Base-by-base conservation (phyloP, 2,888 invertebrate species). In the Tanypteryx hageni region DNA sequence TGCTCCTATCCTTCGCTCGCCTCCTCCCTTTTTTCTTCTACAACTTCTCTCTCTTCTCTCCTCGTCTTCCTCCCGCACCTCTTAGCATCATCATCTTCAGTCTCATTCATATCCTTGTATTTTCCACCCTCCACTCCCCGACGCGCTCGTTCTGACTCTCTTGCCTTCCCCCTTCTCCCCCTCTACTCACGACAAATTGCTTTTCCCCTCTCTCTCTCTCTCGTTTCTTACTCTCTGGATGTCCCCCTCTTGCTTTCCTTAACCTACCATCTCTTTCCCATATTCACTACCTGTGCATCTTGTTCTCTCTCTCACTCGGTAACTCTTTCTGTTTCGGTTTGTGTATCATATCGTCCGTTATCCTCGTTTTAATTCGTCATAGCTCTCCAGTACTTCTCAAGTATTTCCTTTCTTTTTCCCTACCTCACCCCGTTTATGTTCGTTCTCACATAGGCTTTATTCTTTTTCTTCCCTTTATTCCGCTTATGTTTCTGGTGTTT, bases 111-210 rank as follows among this genome's bases (percentile, higher is more conserved):
- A 56, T 61, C 64, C 64, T 89, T 64, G 64, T 44, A 27, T 89
- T 89, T 89, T 56, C 89, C 89, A 68, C 64, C 68, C 64, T 44
- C 44, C 16, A 18, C 44, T 89, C 59, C 61, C 44, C 61, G 13
- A 44, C 59, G 11, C 89, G 16, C 31, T 10, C 10, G 59, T 10
- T 64, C 44, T 58, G 64, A 44, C 89, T 64, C n/a, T 44, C 44
- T 31, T 31, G 27, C 86, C 83, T 44, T 83, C 83, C 56, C 83
- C 31, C 64, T 18, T 27, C 18, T 22, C 61, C 18, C 44, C 44
- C 89, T 89, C 64, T 64, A 89, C 64, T 89, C 89, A 27, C 64
- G 89, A 68, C 89, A 89, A 89, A 89, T 89, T 89, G 89, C 68
- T 89, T 89, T 64, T 44, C 89, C 16, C 64, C 85, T 84, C 57